Percentiles rank a stretch among this genome's conserved stretches.
Evolutionary conservation across 1,140 invertebrate species (phyloP).

Genomic region (Listronotus oregonensis): DNA sequence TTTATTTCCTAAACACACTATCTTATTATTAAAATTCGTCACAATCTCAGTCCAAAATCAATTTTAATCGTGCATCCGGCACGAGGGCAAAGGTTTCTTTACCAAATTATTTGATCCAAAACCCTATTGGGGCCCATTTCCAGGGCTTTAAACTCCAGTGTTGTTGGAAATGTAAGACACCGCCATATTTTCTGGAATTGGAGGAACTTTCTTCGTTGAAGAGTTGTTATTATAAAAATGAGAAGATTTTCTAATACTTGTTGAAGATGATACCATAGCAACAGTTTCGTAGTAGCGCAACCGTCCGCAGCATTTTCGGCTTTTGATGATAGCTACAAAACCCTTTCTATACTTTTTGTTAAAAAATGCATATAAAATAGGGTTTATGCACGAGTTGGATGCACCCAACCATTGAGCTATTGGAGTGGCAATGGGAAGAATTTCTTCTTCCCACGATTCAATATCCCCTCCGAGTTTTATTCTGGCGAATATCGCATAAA

Average conservation of each 20-base stretch:
- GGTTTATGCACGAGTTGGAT: constrained; percentile 97
- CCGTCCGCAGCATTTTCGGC: constrained; percentile 79
- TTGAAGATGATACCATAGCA: constrained; percentile 79
- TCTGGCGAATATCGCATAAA: constrained; percentile 87
- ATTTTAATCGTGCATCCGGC: neutral
- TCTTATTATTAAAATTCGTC: constrained; percentile 1
- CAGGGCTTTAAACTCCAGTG: constrained; percentile 60
- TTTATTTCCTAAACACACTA: constrained; percentile 11
- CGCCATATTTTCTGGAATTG: constrained; percentile 68
- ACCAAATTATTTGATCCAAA: neutral
- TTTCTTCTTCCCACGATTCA: constrained; percentile 74
- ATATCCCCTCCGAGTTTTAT: constrained; percentile 80
- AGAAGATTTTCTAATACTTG: constrained; percentile 80
- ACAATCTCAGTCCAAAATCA: constrained; percentile 21
- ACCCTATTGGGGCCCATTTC: constrained; percentile 40
- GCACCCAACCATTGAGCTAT: constrained; percentile 95
- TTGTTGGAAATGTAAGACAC: constrained; percentile 76
- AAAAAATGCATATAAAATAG: constrained; percentile 94
- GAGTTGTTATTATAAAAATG: constrained; percentile 72
- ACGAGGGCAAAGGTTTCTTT: neutral
- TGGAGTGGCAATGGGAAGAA: constrained; percentile 81
- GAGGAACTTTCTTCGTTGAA: constrained; percentile 66
- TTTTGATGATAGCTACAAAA: constrained; percentile 87
- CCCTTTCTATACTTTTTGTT: constrained; percentile 95
- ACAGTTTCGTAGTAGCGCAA: constrained; percentile 83